phyloP scores from a whole-genome alignment of 2,113 vertebrate species.

The Sciurus niger region DNA sequence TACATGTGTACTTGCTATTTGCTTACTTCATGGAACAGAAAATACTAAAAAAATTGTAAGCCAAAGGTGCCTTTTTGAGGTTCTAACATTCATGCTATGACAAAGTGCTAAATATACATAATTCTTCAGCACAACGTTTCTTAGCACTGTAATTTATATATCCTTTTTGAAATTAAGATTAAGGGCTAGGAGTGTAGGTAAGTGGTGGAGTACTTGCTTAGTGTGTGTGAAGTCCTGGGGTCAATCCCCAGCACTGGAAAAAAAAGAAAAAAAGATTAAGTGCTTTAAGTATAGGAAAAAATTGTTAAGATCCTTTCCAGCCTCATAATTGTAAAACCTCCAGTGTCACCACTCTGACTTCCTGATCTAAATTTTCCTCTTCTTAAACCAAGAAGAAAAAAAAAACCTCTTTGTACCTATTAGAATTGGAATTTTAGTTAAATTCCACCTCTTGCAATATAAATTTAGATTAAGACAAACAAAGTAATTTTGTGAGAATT shows the following conservation, averaged over 20 bases:
- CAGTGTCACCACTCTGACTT: conserved; percentile 18
- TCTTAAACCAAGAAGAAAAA: not conserved
- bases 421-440: conserved; percentile 48
- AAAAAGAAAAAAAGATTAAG: no score
- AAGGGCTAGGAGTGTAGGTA: not conserved
- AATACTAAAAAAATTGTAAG: not conserved
- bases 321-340: conserved; percentile 45
- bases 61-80: conserved; percentile 1
- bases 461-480: not conserved
- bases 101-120: conserved; percentile 31
- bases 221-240: no score
- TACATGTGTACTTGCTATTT: not conserved
- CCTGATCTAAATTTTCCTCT: not conserved
- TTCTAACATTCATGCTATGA: not conserved
- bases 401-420: conserved; percentile 28
- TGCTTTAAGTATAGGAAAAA: not conserved
- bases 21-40: conserved; percentile 22
- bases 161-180: conserved; percentile 41
- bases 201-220: no score
- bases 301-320: conserved; percentile 53
- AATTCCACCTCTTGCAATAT: conserved; percentile 51
- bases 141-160: conserved; percentile 43
- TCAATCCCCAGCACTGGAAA: no score
- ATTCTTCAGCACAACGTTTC: not conserved
- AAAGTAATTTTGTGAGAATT: not conserved